Conservation (phyloP, 1,140 invertebrate genomes). For the Notospermus geniculatus region DNA sequence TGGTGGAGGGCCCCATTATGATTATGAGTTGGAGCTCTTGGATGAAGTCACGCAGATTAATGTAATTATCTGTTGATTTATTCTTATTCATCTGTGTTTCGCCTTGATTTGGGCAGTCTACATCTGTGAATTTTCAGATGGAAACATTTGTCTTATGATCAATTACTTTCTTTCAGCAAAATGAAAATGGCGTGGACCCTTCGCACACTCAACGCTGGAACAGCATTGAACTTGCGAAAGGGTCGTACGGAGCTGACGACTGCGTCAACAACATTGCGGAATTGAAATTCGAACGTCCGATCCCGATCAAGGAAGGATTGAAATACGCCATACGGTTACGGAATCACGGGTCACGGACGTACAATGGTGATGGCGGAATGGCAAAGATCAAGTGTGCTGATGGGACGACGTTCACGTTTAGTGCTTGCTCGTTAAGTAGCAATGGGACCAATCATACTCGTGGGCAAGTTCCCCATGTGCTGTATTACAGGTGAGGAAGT, state of each 20-base stretch:
- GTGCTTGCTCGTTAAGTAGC: slow-evolving; percentile 86
- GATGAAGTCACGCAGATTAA: slow-evolving; percentile 65
- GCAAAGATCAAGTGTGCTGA: slow-evolving; percentile 83
- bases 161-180: slow-evolving; percentile 28
- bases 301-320: slow-evolving; percentile 82
- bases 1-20: slow-evolving; percentile 64
- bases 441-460: slow-evolving; percentile 91
- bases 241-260: slow-evolving; percentile 74
- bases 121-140: too few relatives aligned
- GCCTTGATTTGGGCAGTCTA: too few relatives aligned
- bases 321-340: slow-evolving; percentile 86
- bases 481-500: slow-evolving; percentile 79
- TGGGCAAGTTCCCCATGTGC: slow-evolving; percentile 90
- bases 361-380: slow-evolving; percentile 88
- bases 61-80: not conserved
- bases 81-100: not conserved
- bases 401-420: slow-evolving; percentile 88
- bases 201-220: slow-evolving; percentile 64
- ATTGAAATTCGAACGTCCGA: slow-evolving; percentile 85
- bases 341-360: slow-evolving; percentile 88
- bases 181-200: slow-evolving; percentile 26
- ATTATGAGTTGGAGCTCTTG: slow-evolving; percentile 85
- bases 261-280: slow-evolving; percentile 72
- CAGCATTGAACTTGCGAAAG: slow-evolving; percentile 70
- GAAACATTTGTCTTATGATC: too few relatives aligned